Percentiles rank a stretch among this genome's conserved stretches.
These are phyloP conservation scores for Anthrax anthrax DNA, from an alignment of 2,888 invertebrate genomes.

Conservation along the genomic window DNA sequence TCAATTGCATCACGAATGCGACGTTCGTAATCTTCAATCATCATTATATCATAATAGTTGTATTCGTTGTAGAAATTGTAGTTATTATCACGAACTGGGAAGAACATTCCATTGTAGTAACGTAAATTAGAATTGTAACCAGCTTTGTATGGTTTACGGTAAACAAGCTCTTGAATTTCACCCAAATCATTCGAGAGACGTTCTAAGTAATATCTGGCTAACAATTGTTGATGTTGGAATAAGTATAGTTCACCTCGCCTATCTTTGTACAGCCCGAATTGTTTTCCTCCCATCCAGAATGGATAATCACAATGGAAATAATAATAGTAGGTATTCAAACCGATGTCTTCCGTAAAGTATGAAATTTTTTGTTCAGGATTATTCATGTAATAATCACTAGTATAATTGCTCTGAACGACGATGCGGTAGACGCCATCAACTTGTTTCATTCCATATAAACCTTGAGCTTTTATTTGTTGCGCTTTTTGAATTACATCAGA, in stretches of 20 bases:
- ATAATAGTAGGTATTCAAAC: slow-evolving; percentile 50
- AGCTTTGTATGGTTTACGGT: slow-evolving; percentile 35
- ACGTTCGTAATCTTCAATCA: slow-evolving; percentile 28
- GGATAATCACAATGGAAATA: slow-evolving; percentile 47
- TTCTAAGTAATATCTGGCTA: slow-evolving; percentile 55
- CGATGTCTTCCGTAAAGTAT: slow-evolving; percentile 58
- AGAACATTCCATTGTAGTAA: slow-evolving; percentile 45
- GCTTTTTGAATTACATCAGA: slow-evolving; percentile 36
- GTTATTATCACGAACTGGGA: slow-evolving; percentile 41
- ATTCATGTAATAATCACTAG: slow-evolving; percentile 37
- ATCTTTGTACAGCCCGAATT: slow-evolving; percentile 37
- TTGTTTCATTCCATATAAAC: slow-evolving; percentile 25
- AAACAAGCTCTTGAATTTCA: slow-evolving; percentile 42
- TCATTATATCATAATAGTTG: slow-evolving; percentile 20
- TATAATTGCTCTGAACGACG: slow-evolving; percentile 43
- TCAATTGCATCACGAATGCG: slow-evolving; percentile 39
- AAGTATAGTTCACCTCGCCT: slow-evolving; percentile 51
- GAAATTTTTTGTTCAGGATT: slow-evolving; percentile 44
- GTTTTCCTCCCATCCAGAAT: slow-evolving; percentile 45
- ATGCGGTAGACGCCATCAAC: slow-evolving; percentile 31
- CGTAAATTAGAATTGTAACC: slow-evolving; percentile 46
- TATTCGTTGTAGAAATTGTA: slow-evolving; percentile 21
- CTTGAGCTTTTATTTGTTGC: slow-evolving; percentile 35
- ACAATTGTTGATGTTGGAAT: slow-evolving; percentile 49
- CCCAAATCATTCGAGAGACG: slow-evolving; percentile 49